Percentiles rank a stretch among this genome's conserved stretches.
These are phyloP conservation scores for Tachystola acroxantha DNA, from an alignment of 2,888 invertebrate genomes.

Conservation along the genomic window DNA sequence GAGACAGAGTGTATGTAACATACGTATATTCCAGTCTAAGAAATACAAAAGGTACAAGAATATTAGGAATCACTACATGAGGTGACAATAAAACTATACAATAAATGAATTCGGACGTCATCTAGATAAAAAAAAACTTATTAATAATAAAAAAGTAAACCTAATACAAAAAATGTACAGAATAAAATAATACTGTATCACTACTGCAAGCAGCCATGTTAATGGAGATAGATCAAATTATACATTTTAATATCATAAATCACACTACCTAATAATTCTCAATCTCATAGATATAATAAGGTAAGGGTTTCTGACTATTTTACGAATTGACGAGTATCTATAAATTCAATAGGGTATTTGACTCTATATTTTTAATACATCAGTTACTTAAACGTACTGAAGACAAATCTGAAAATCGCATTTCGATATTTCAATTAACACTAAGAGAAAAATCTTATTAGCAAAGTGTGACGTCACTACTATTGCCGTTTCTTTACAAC, in stretches of 20 bases:
- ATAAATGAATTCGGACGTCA: constrained; percentile 40
- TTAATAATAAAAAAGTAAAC: constrained; percentile 50
- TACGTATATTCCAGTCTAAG: constrained; percentile 9
- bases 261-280: no score
- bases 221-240: constrained; percentile 30
- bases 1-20: no score
- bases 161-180: constrained; percentile 69
- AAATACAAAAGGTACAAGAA: constrained; percentile 1
- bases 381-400: no score
- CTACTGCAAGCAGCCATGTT: constrained; percentile 62
- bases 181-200: constrained; percentile 75
- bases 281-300: no score
- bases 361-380: no score
- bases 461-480: no score
- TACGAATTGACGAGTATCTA: constrained; percentile 8
- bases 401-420: no score
- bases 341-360: no score
- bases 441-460: no score
- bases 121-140: constrained; percentile 47
- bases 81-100: constrained; percentile 13
- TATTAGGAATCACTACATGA: constrained; percentile 7
- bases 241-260: no score
- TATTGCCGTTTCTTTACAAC: no score
- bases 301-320: no score
- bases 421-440: constrained; percentile 2